Base-by-base conservation (phyloP, 1,140 invertebrate genomes). In the Calephelis virginiensis region DNA sequence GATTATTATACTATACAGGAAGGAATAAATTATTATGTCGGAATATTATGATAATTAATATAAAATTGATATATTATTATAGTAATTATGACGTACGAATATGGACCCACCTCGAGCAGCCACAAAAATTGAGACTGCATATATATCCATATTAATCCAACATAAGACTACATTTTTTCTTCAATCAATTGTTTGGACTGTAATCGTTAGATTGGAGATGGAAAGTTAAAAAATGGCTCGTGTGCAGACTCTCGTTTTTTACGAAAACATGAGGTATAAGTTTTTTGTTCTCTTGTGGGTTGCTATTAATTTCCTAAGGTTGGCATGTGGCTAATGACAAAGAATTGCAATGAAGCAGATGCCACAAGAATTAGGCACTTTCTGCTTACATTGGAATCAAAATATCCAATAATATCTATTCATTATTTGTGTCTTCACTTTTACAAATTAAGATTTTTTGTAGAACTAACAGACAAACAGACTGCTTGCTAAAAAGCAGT, bases 221-320 rank as follows among this genome's bases (percentile, higher is more conserved):
- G 62, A 62, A 70, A 73, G 78, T 86, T 43, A 83, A 85, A 81
- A 71, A 68, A 56, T 74, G 75, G 82, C 87, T 84, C 87, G 87
- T 89, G 85, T 86, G 74, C 72, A 77, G 69, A 86, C 87, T 87
- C 82, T 88, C 83, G 75, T 86, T 86, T 88, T 86, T 89, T 84
- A 80, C 66, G 77, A 78, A 83, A 85, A 77, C 74, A 66, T 46
- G 64, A 67, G 67, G 61, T 45, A 17, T 28, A 5, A 66, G 59
- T 74, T 79, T 81, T 83, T 77, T 75, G 74, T 68, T 74, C 40
- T 62, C 65, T 72, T 67, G 73, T 72, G 63, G 63, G 80, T 74
- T 71, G 70, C 67, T 81, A 63, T 64, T 63, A 17, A 47, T 73
- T 69, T 71, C 71, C 71, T 65, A 81, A 81, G 73, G 78, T 72